Base-by-base conservation (phyloP, 2,113 vertebrate species). In the Passerina amoena region DNA sequence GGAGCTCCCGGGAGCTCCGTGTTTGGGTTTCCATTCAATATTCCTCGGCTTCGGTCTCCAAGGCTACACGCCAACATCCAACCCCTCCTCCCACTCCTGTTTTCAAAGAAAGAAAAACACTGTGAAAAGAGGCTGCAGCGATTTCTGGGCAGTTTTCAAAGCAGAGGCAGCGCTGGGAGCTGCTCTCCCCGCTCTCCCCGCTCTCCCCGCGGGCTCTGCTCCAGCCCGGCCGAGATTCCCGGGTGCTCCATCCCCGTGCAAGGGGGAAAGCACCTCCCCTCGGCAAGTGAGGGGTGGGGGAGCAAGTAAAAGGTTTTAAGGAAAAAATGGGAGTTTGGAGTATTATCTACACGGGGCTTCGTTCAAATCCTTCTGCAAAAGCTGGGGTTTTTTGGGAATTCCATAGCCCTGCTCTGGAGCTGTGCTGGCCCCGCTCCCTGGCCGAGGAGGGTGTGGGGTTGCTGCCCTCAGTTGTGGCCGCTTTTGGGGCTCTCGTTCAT, bases 71-170 rank as follows among this genome's bases (percentile, higher is more conserved):
- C 82, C 88, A 86, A 70, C 88, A 45, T 22, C 48, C 72, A 93
- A 92, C 80, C 90, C 92, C 94, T 95, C 95, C 92, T 97, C 95
- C 95, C 91, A 11, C 82, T 78, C 54, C 94, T 73, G 76, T 86
- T 95, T 96, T 90, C 96, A 95, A 92, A 96, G 96, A 80, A 94
- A 93, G 88, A 42, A 93, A 96, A 95, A 90, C 90, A 80, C 56
- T 19, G 57, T 85, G 95, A 92, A 93, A 93, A 96, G 90, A 56
- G 86, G 82, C 88, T 45, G 38, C 90, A 40, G 4, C 27, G 21
- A 63, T 83, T 88, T 33, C 95, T 86, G 91, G 79, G 92, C 78
- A 30, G 31, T 45, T 77, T 70, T 86, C 88, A 93, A 73, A 88
- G 94, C 66, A 1, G 70, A 66, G 53, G 87, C 68, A 59, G 81